Base-by-base conservation (phyloP, 2,888 invertebrate species). In the Eledona agricola region DNA sequence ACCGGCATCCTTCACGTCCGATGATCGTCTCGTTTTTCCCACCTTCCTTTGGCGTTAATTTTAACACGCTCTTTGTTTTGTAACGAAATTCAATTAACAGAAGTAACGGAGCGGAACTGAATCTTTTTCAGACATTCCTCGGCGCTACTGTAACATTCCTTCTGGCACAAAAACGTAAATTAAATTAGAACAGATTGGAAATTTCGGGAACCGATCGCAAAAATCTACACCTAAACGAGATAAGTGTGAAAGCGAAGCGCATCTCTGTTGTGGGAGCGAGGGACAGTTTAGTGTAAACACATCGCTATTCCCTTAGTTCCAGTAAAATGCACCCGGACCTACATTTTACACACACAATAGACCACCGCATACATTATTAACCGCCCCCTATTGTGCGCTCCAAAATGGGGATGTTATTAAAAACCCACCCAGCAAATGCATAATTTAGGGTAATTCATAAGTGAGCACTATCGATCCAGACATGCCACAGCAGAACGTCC, bases 1-100 rank as follows among this genome's bases (percentile, higher is more conserved):
- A 10, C 6, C 19, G 19, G 6, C 19, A 6, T 19, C 19, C 4
- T 4, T 19, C 19, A 6, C 4, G 4, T 6, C 4, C 6, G 19
- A 19, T 6, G 4, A 6, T 19, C 4, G 4, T 19, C 4, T 19
- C 19, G 19, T 5, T 5, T 37, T 22, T 2, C n/a, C 12, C 25
- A 17, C 37, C 38, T 7, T n/a, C n/a, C n/a, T n/a, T n/a, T n/a
- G n/a, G 16, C 22, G 7, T 38, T 12, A 6, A 13, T 38, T 25
- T 38, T 38, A 38, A 12, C 38, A 38, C 38, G 38, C 13, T 38
- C 38, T 38, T 38, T 38, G 38, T 38, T 38, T 38, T 38, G 15
- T 38, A 17, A 16, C 38, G 16, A 38, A 38, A 38, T 38, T 38
- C 38, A 38, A 38, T 38, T 38, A 38, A 38, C 38, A 11, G 25